Percentiles rank a stretch among this genome's conserved stretches.
phyloP scores from a whole-genome alignment of 2,797 vertebrate genomes.

The Acipenser oxyrinchus region DNA sequence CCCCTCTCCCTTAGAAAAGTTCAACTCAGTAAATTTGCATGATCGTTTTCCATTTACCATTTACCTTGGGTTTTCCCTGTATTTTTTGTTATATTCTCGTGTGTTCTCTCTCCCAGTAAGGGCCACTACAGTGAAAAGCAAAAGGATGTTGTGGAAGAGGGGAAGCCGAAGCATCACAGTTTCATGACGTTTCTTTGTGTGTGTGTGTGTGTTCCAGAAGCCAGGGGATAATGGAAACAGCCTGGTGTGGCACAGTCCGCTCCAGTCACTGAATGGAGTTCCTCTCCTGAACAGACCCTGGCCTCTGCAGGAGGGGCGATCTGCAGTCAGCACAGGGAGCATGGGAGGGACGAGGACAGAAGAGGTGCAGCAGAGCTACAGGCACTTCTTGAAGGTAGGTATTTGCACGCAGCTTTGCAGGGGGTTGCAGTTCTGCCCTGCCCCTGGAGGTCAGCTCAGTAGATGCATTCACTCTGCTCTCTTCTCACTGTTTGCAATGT shows the following conservation, averaged over 20 bases:
- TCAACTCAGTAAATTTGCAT: too few relatives aligned
- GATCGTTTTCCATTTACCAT: too few relatives aligned
- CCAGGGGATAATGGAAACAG: conserved; percentile 47
- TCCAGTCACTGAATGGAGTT: conserved; percentile 23
- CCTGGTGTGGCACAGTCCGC: conserved; percentile 28
- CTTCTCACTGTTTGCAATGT: too few relatives aligned
- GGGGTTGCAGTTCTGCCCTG: too few relatives aligned
- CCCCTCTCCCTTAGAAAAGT: too few relatives aligned
- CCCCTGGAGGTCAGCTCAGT: not conserved
- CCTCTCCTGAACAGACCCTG: conserved; percentile 23
- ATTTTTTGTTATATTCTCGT: too few relatives aligned
- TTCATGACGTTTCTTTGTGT: not conserved
- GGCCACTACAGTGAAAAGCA: too few relatives aligned
- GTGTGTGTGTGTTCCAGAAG: conserved; percentile 41
- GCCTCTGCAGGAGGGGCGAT: conserved; percentile 26
- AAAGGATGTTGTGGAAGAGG: too few relatives aligned
- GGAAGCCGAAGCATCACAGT: too few relatives aligned
- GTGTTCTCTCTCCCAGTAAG: too few relatives aligned
- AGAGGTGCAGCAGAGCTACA: conserved; percentile 29
- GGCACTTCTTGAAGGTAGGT: conserved; percentile 51
- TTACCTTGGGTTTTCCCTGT: too few relatives aligned
- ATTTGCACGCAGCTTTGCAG: not conserved
- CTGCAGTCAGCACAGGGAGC: conserved; percentile 41
- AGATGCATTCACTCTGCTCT: conserved; percentile 1
- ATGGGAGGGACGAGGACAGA: conserved; percentile 35